phyloP scores from a whole-genome alignment of 2,888 invertebrate genomes.

The Drosophila mimica region DNA sequence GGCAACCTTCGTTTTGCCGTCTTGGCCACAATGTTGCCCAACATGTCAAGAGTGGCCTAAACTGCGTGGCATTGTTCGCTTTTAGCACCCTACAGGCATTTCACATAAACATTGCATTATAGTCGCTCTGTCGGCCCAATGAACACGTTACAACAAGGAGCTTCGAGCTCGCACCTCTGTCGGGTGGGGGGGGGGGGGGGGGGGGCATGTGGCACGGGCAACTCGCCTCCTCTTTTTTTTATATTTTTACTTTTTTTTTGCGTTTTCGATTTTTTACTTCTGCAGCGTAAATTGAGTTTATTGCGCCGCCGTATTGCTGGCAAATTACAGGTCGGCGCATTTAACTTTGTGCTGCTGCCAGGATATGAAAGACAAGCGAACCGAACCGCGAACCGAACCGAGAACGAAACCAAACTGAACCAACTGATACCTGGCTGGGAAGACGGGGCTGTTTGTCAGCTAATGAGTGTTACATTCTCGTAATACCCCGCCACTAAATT shows the following conservation, averaged over 20 bases:
- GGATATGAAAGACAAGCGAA: slow-evolving; percentile 61
- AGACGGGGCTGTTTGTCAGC: slow-evolving; percentile 52
- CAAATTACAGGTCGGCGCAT: slow-evolving; percentile 82
- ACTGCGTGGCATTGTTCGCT: slow-evolving; percentile 64
- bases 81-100: slow-evolving; percentile 75
- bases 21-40: slow-evolving; percentile 70
- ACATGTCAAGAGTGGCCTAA: slow-evolving; percentile 72
- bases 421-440: background rate
- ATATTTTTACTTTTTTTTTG: background rate
- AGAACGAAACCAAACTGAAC: background rate
- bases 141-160: slow-evolving; percentile 74
- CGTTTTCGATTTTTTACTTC: background rate
- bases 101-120: slow-evolving; percentile 67
- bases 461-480: slow-evolving; percentile 63
- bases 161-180: slow-evolving; percentile 27
- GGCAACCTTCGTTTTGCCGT: slow-evolving; percentile 6
- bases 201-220: slow-evolving; percentile 69
- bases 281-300: slow-evolving; percentile 74
- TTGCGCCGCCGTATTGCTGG: slow-evolving; percentile 79
- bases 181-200: slow-evolving; percentile 57
- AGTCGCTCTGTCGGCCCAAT: slow-evolving; percentile 46
- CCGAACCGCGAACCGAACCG: slow-evolving; percentile 8
- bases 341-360: slow-evolving; percentile 80
- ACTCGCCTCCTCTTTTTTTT: slow-evolving; percentile 45
- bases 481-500: slow-evolving; percentile 27